Percentiles rank a stretch among this genome's conserved stretches.
Evolutionary conservation across 2,888 invertebrate genomes (phyloP).

Genomic region (Thumatha senex): DNA sequence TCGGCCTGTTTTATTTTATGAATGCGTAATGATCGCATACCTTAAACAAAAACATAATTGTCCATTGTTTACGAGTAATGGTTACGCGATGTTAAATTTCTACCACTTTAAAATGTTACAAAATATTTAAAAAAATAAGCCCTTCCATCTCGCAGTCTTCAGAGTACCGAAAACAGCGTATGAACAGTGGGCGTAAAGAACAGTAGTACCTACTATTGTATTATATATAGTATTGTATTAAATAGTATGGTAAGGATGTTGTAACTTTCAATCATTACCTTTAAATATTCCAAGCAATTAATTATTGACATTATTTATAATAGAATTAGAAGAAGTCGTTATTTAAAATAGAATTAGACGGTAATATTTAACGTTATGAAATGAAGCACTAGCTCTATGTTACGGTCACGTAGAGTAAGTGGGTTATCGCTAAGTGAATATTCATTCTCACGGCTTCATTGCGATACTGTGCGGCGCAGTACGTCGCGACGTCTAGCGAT

Average conservation of each 20-base stretch:
- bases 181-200: too few species aligned
- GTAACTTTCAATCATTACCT: too few species aligned
- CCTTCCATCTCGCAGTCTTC: background rate
- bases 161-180: background rate
- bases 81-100: background rate
- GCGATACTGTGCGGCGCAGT: background rate
- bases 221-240: too few species aligned
- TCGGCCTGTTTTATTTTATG: background rate
- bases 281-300: too few species aligned
- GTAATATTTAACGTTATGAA: too few species aligned
- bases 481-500: background rate
- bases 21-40: background rate
- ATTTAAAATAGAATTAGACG: too few species aligned
- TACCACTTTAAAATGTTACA: too few species aligned
- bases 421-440: constrained; percentile 32
- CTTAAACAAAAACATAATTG: background rate
- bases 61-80: background rate
- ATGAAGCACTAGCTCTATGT: background rate
- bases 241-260: too few species aligned
- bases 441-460: constrained; percentile 42
- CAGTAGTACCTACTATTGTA: too few species aligned
- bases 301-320: too few species aligned
- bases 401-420: background rate
- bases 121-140: background rate
- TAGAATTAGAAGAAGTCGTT: too few species aligned